phyloP scores from a whole-genome alignment of 2,797 vertebrate genomes.

The Brachyalestes nurse region DNA sequence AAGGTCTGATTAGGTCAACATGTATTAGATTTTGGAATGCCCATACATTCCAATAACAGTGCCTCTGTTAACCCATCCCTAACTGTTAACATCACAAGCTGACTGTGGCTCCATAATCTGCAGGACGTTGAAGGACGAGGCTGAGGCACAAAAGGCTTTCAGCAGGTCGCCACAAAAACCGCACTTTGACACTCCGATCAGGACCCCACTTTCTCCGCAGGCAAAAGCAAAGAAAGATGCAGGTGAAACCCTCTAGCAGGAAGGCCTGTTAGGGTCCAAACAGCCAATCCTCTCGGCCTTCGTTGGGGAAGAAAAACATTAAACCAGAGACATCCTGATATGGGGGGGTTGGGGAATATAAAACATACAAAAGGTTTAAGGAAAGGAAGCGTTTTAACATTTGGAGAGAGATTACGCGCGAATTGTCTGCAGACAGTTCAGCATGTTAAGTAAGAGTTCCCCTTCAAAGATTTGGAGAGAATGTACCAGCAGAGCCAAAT shows the following conservation, averaged over 20 bases:
- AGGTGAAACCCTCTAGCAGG: constrained; percentile 60
- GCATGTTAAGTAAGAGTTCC: background rate
- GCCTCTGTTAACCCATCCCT: background rate
- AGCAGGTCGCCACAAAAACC: constrained; percentile 50
- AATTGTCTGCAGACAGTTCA: background rate
- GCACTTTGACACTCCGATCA: constrained; percentile 43
- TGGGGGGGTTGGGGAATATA: background rate
- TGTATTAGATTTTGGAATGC: no score
- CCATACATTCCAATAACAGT: background rate
- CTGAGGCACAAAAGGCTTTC: constrained; percentile 53
- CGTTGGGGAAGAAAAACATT: background rate
- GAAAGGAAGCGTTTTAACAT: background rate
- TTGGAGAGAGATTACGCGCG: background rate
- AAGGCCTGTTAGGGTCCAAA: constrained; percentile 30
- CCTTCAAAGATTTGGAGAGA: background rate
- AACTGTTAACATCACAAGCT: background rate
- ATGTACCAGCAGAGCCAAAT: constrained; percentile 17
- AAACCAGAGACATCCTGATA: background rate
- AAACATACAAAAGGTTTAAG: background rate
- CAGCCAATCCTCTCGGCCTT: constrained; percentile 26
- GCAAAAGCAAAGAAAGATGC: constrained; percentile 65
- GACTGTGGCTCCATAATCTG: constrained; percentile 2
- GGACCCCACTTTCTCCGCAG: constrained; percentile 43
- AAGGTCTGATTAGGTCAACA: background rate
- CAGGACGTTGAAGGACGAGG: constrained; percentile 20